Evolutionary conservation across 2,888 invertebrate genomes (phyloP), one percentile per base, ranked within the genome.

Genomic region (Plusia festucae): DNA sequence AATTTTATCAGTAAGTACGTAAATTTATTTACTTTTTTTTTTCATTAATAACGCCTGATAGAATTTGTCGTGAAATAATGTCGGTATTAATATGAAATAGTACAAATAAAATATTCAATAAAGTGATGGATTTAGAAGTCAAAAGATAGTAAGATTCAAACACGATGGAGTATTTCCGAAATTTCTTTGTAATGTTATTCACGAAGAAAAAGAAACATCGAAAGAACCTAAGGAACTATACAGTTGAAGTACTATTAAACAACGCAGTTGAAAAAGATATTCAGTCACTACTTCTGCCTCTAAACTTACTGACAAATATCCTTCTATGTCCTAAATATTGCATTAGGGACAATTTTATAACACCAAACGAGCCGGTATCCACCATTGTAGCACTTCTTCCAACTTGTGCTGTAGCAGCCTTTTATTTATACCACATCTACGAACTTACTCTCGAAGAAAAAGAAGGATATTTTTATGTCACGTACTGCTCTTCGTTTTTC

Each of bases 321-420:
- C 4, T 27, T 1, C 40, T 65, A n/a, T 58, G 46, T 49, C 59
- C 69, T 1, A 65, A 65, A 30, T 69, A 59, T 49, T 4, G 15
- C 8, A 56, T 66, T 8, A 53, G 16, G 13, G 55, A 70, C 24
- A 53, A 66, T 9, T 57, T 40, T 24, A 60, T 70, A 1, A 59
- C 18, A 22, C 46, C 62, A 2, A 62, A 60, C 5, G 56, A 1
- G 15, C 8, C 6, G 0, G 9, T 2, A 49, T 27, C 52, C 5
- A 52, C 20, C n/a, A n/a, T 40, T 5, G 1, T n/a, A 15, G 40
- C 40, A 6, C 2, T 40, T n/a, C 0, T 40, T n/a, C n/a, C n/a
- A 40, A 40, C 40, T n/a, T 15, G n/a, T n/a, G n/a, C 7, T 5
- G 1, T 20, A 2, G 3, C 20, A 18, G 7, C 8, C 2, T 9